These are phyloP conservation scores for Lycaena phlaeas DNA, from an alignment of 2,888 invertebrate genomes.

Conservation along the genomic window DNA sequence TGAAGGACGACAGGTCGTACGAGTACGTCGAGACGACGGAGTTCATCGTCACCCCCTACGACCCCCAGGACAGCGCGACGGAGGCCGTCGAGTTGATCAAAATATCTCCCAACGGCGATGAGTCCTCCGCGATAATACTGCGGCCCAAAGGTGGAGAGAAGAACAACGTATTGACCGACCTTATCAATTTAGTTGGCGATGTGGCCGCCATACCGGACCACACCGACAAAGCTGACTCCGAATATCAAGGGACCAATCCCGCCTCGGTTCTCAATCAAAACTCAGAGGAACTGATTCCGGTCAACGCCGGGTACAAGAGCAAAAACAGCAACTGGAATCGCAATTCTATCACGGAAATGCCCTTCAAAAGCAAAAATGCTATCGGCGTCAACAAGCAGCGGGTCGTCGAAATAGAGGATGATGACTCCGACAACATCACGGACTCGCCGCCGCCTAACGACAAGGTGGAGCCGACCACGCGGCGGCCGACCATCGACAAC, in stretches of 20 bases:
- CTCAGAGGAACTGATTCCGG: conserved; percentile 59
- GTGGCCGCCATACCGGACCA: conserved; percentile 60
- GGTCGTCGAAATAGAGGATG: conserved; percentile 54
- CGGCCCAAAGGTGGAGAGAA: conserved; percentile 30
- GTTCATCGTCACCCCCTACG: conserved; percentile 42
- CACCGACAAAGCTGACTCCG: conserved; percentile 30
- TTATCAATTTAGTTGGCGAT: conserved; percentile 59
- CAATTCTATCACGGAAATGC: conserved; percentile 58
- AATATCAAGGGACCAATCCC: conserved; percentile 24
- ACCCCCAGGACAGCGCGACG: conserved; percentile 48
- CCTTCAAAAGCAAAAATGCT: conserved; percentile 42
- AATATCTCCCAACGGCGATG: conserved; percentile 37
- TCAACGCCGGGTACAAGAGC: conserved; percentile 59
- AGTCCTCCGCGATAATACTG: conserved; percentile 44
- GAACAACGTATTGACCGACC: conserved; percentile 44
- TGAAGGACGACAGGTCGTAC: conserved; percentile 31
- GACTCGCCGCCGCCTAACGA: conserved; percentile 52
- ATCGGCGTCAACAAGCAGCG: conserved; percentile 36
- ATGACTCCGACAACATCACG: conserved; percentile 45
- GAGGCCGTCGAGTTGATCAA: conserved; percentile 53
- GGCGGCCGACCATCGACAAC: conserved; percentile 55
- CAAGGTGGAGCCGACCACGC: conserved; percentile 53
- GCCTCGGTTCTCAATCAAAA: conserved; percentile 37
- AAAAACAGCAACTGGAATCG: conserved; percentile 59
- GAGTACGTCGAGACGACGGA: conserved; percentile 57